Conservation (phyloP, 2,888 invertebrate genomes). For the Caenorhabditis japonica region DNA sequence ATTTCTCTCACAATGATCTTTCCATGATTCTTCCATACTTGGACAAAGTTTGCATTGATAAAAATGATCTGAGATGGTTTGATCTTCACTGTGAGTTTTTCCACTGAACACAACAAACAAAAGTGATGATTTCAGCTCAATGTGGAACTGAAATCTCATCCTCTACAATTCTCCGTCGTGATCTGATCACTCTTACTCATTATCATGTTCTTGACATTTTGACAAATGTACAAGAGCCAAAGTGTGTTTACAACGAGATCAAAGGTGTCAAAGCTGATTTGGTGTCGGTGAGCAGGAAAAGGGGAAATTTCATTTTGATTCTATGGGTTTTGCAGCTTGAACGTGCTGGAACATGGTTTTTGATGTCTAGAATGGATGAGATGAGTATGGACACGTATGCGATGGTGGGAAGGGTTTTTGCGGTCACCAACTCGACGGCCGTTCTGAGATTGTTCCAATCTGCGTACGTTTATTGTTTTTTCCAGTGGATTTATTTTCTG, state of each 20-base stretch:
- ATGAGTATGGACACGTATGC: constrained; percentile 68
- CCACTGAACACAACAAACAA: background rate
- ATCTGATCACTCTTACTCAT: constrained; percentile 65
- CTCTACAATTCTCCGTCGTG: constrained; percentile 58
- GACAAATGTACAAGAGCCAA: constrained; percentile 67
- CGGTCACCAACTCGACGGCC: constrained; percentile 57
- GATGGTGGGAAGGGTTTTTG: constrained; percentile 59
- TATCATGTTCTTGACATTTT: constrained; percentile 67
- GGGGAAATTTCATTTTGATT: no score
- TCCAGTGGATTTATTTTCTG: no score
- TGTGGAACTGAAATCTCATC: constrained; percentile 64
- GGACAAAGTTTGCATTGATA: constrained; percentile 61
- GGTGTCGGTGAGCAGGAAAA: constrained; percentile 54
- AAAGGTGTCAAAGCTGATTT: constrained; percentile 63
- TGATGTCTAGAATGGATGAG: constrained; percentile 65
- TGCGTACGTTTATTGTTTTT: constrained; percentile 55
- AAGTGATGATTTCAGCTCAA: constrained; percentile 58
- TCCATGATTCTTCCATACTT: constrained; percentile 63
- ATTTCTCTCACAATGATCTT: constrained; percentile 64
- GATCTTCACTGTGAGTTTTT: constrained; percentile 63
- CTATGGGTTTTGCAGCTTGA: constrained; percentile 64
- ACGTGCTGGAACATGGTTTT: constrained; percentile 65
- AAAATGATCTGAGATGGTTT: constrained; percentile 64
- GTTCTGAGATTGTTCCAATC: constrained; percentile 62
- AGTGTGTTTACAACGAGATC: constrained; percentile 56